phyloP scores from a whole-genome alignment of 2,797 vertebrate species.

The Ceryle rudis region DNA sequence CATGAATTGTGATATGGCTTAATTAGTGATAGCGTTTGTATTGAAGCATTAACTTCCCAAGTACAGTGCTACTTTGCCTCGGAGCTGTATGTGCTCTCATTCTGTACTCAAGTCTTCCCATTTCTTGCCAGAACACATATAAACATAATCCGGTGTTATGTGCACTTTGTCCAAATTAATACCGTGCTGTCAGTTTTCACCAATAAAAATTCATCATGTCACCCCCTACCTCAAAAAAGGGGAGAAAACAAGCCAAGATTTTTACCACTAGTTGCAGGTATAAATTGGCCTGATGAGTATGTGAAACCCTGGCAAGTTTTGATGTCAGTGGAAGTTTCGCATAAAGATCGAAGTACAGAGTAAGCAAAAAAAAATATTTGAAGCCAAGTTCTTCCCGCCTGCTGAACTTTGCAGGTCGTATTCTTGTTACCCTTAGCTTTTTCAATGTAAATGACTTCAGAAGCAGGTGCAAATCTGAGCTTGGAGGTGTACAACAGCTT shows the following conservation, averaged over 20 bases:
- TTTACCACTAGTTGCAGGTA: background rate
- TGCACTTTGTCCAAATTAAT: conserved; percentile 31
- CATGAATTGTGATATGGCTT: conserved; percentile 78
- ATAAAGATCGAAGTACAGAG: background rate
- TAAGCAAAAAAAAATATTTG: background rate
- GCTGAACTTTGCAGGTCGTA: background rate
- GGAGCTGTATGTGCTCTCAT: background rate
- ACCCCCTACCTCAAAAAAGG: background rate
- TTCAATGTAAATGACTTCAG: background rate
- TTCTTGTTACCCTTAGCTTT: background rate
- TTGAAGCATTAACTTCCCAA: conserved; percentile 40
- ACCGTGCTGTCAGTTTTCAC: conserved; percentile 42
- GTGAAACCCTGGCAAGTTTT: background rate
- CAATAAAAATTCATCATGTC: background rate
- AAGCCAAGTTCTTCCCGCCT: background rate
- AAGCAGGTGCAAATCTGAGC: background rate
- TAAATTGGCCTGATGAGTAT: background rate
- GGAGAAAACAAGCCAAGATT: background rate
- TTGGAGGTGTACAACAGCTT: background rate
- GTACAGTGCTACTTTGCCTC: background rate
- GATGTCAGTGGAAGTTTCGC: background rate
- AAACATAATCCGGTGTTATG: background rate
- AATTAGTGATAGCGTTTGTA: conserved; percentile 40
- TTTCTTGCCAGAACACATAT: conserved; percentile 37
- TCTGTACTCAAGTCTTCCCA: background rate